phyloP scores from a whole-genome alignment of 1,140 invertebrate genomes.

The Maniola jurtina region DNA sequence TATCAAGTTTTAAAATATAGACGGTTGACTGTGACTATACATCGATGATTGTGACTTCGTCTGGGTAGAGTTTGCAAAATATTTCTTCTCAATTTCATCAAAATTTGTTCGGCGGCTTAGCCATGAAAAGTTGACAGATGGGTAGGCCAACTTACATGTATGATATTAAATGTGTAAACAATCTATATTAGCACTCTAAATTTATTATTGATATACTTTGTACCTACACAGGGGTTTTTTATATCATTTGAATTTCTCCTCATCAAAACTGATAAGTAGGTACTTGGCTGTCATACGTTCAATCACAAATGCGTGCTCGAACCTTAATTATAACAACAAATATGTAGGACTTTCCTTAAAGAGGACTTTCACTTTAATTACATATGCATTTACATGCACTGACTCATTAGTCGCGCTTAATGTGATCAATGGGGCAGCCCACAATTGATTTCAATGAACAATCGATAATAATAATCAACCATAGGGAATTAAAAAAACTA shows the following conservation, averaged over 20 bases:
- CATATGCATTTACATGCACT: conserved; percentile 34
- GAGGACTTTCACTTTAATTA: conserved; percentile 55
- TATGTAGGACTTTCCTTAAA: conserved; percentile 34
- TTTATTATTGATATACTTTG: too few relatives aligned
- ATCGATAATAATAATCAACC: conserved; percentile 9
- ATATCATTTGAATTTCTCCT: not conserved
- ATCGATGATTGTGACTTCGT: too few relatives aligned
- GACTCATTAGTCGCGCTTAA: conserved; percentile 40
- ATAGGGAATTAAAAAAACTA: not conserved
- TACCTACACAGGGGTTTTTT: too few relatives aligned
- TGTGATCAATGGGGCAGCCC: conserved; percentile 32
- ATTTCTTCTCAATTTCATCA: too few relatives aligned
- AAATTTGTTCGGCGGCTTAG: too few relatives aligned
- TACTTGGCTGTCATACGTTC: conserved; percentile 32
- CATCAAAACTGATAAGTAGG: not conserved
- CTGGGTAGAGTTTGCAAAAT: too few relatives aligned
- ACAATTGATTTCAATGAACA: conserved; percentile 20
- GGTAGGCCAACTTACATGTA: too few relatives aligned
- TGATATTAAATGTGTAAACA: too few relatives aligned
- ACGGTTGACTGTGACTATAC: too few relatives aligned
- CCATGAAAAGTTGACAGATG: too few relatives aligned
- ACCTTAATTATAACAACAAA: conserved; percentile 45
- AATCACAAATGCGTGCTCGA: conserved; percentile 36
- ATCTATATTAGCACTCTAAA: too few relatives aligned
- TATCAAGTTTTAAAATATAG: too few relatives aligned